Evolutionary conservation across 2,888 invertebrate species (phyloP), one percentile per base, ranked within the genome.

Genomic region (Trissonchulus sp.): DNA sequence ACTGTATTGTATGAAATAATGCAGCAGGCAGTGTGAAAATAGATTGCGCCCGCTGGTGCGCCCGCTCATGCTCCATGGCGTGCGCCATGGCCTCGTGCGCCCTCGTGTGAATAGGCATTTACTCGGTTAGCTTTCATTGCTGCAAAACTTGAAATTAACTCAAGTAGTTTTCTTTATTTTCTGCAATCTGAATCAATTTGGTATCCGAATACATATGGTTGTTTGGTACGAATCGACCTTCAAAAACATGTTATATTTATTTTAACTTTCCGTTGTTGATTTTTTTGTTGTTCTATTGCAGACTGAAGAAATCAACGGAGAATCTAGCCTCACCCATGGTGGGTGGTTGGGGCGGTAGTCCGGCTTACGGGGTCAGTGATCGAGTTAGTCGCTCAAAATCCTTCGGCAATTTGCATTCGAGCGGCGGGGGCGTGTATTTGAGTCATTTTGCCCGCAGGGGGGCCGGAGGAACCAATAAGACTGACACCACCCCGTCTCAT

Each of bases 241-340:
- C n/a, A n/a, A n/a, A n/a, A n/a, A n/a, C n/a, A n/a, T 60, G 60
- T 60, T 60, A 60, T 60, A 60, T 60, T 23, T 60, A 60, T 18
- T 60, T 60, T 60, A 60, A 60, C 8, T n/a, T n/a, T 30, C 8
- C 15, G 18, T 18, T 18, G 68, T n/a, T 8, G 30, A 63, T 15
- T 73, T 73, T 73, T 34, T 72, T 68, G 74, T 75, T n/a, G n/a
- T n/a, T n/a, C n/a, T n/a, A n/a, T n/a, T n/a, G n/a, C 37, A 75
- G 75, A 36, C 68, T 76, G n/a, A 74, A 74, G 2, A 76, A 76
- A 35, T 76, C 76, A 1, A 33, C 35, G 34, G 76, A 76, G 34
- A 76, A 76, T 38, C 35, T 76, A 28, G 65, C 34, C 34, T 65
- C 65, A 8, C 15, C 3, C 30, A 8, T 8, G 15, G n/a, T 2